Conservation (phyloP, 2,113 vertebrate species). For the Balaenoptera acutorostrata region DNA sequence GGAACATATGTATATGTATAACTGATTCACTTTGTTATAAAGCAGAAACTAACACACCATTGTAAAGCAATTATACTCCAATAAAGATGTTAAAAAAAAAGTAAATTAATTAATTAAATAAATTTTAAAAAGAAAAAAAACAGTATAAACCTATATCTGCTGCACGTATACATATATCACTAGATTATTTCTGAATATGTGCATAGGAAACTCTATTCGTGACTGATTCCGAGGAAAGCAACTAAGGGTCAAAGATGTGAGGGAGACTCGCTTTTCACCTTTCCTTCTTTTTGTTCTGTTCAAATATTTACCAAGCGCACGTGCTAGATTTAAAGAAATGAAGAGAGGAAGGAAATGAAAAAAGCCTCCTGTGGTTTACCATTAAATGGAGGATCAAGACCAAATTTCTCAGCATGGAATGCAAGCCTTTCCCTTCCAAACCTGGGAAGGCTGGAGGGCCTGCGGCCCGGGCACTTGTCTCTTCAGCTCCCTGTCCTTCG, state of each 20-base stretch:
- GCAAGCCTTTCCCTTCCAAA: not conserved
- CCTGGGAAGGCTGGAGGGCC: not conserved
- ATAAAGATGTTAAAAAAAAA: too few relatives aligned
- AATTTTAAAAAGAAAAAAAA: not conserved
- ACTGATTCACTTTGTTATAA: too few relatives aligned
- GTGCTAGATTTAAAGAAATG: not conserved
- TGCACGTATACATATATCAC: rapidly evolving
- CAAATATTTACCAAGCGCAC: not conserved
- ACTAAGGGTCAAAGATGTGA: not conserved
- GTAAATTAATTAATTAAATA: too few relatives aligned
- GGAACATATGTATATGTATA: too few relatives aligned
- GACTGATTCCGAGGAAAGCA: not conserved
- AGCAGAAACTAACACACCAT: too few relatives aligned
- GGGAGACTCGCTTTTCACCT: not conserved
- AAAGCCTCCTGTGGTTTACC: not conserved
- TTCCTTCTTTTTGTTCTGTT: not conserved
- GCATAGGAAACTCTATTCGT: not conserved
- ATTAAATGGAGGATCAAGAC: not conserved
- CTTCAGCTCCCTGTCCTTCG: not conserved
- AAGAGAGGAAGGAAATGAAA: not conserved
- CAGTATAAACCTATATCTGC: too few relatives aligned
- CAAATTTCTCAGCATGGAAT: not conserved
- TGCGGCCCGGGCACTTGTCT: rapidly evolving
- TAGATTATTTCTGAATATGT: not conserved
- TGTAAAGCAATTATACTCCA: too few relatives aligned